These are phyloP conservation scores for Vanessa atalanta DNA, from an alignment of 1,140 invertebrate genomes.

Conservation along the genomic window DNA sequence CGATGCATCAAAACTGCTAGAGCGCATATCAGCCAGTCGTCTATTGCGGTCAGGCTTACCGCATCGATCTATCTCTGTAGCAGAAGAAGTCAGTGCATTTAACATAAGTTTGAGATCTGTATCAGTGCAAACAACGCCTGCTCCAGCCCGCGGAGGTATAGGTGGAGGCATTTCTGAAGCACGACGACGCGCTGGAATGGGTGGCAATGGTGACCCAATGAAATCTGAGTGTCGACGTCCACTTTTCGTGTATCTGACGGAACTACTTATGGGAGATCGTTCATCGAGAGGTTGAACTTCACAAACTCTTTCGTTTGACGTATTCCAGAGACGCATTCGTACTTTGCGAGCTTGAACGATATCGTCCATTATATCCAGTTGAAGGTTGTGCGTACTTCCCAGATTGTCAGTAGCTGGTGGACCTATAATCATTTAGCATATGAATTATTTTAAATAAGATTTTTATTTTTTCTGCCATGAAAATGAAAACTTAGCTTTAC, in stretches of 20 bases:
- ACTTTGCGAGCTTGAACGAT: conserved; percentile 91
- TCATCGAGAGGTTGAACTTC: conserved; percentile 89
- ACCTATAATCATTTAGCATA: conserved; percentile 58
- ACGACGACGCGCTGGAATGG: conserved; percentile 81
- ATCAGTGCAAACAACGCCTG: conserved; percentile 87
- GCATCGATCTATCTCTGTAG: conserved; percentile 87
- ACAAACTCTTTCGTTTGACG: conserved; percentile 88
- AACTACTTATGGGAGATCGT: conserved; percentile 70
- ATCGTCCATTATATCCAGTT: conserved; percentile 93
- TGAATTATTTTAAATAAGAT: background rate
- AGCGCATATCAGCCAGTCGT: conserved; percentile 84
- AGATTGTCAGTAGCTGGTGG: conserved; percentile 85
- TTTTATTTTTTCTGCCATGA: conserved; percentile 9
- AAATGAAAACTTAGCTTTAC: conserved; percentile 45
- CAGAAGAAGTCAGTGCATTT: conserved; percentile 89
- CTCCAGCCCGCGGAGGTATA: conserved; percentile 67
- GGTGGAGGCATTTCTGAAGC: conserved; percentile 85
- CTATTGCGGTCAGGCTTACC: conserved; percentile 72
- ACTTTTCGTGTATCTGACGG: conserved; percentile 80
- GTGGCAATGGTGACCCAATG: conserved; percentile 80
- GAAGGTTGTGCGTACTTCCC: conserved; percentile 90
- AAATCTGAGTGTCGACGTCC: conserved; percentile 88
- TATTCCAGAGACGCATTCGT: conserved; percentile 90
- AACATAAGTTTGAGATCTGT: conserved; percentile 90
- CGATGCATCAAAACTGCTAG: conserved; percentile 91